A percentile compares a stretch with the other conserved stretches of the same genome.
These are phyloP conservation scores for Periophthalmus modestus DNA, from an alignment of 2,113 vertebrate species.

Conservation along the genomic window DNA sequence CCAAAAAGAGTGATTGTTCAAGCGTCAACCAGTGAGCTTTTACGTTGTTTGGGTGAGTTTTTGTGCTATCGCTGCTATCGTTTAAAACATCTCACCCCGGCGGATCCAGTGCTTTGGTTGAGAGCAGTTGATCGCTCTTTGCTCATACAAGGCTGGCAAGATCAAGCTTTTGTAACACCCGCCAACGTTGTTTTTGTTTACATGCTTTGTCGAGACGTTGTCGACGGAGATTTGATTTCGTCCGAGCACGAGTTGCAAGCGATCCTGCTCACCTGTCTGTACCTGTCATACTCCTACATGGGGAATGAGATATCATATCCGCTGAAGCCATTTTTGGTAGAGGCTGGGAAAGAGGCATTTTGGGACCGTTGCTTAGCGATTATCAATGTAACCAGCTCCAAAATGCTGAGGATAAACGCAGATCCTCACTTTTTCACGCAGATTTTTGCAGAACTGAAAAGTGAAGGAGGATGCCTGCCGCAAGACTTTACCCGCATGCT, in stretches of 20 bases:
- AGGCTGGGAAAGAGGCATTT: conserved; percentile 82
- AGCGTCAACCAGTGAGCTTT: conserved; percentile 83
- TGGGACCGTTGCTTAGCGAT: conserved; percentile 85
- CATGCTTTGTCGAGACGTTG: conserved; percentile 82
- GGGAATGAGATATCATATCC: conserved; percentile 87
- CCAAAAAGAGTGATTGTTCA: conserved; percentile 83
- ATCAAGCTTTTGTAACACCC: conserved; percentile 85
- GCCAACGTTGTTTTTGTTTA: conserved; percentile 86
- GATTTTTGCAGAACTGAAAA: conserved; percentile 84
- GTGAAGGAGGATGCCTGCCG: conserved; percentile 75
- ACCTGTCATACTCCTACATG: conserved; percentile 87
- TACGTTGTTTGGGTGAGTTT: conserved; percentile 83
- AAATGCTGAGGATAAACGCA: conserved; percentile 85
- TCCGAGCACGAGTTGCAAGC: conserved; percentile 83
- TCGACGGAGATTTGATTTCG: conserved; percentile 78
- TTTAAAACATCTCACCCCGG: conserved; percentile 78
- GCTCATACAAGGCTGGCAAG: conserved; percentile 85
- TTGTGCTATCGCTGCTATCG: conserved; percentile 82
- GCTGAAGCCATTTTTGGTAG: conserved; percentile 85
- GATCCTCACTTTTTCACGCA: conserved; percentile 86
- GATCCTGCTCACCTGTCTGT: conserved; percentile 83
- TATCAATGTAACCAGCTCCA: conserved; percentile 78
- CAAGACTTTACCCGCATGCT: conserved; percentile 78
- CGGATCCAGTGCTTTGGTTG: conserved; percentile 81
- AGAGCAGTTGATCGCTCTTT: conserved; percentile 82